A percentile compares a stretch with the other conserved stretches of the same genome.
Conservation (phyloP, 2,888 invertebrate species). For the Eurytoma adleriae region DNA sequence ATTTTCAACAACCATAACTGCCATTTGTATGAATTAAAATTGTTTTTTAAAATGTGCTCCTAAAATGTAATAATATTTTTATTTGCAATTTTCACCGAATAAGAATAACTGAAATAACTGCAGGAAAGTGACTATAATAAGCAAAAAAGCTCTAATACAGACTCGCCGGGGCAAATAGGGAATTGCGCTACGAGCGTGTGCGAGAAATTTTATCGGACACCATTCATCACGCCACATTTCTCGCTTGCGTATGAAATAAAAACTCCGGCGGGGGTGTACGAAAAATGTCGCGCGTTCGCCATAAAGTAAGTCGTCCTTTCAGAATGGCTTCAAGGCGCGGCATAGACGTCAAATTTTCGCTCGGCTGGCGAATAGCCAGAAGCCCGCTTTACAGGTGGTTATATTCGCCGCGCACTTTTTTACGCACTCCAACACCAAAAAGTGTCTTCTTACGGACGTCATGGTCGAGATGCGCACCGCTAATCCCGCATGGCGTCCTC, state of each 20-base stretch:
- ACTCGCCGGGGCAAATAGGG: too few species aligned
- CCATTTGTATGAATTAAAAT: too few species aligned
- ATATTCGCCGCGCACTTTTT: conserved; percentile 10
- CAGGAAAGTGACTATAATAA: too few species aligned
- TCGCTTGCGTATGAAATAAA: conserved; percentile 6
- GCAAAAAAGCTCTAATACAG: too few species aligned
- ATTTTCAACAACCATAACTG: too few species aligned
- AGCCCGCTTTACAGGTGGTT: conserved; percentile 51
- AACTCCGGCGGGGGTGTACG: neutral
- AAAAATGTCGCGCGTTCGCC: conserved; percentile 33
- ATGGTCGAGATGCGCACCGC: neutral
- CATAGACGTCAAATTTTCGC: conserved; percentile 15
- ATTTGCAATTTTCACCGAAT: too few species aligned
- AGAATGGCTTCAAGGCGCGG: neutral
- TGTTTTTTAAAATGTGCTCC: too few species aligned
- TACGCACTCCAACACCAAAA: neutral
- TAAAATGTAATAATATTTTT: too few species aligned
- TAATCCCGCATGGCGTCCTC: neutral
- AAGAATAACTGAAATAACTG: too few species aligned
- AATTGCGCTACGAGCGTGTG: neutral
- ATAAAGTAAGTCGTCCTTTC: conserved; percentile 10
- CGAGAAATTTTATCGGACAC: conserved; percentile 3
- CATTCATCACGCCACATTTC: conserved; percentile 29
- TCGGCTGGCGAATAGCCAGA: conserved; percentile 39
- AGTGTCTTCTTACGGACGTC: neutral